Evolutionary conservation across 2,113 vertebrate genomes (phyloP).

Genomic region (Mirounga angustirostris): DNA sequence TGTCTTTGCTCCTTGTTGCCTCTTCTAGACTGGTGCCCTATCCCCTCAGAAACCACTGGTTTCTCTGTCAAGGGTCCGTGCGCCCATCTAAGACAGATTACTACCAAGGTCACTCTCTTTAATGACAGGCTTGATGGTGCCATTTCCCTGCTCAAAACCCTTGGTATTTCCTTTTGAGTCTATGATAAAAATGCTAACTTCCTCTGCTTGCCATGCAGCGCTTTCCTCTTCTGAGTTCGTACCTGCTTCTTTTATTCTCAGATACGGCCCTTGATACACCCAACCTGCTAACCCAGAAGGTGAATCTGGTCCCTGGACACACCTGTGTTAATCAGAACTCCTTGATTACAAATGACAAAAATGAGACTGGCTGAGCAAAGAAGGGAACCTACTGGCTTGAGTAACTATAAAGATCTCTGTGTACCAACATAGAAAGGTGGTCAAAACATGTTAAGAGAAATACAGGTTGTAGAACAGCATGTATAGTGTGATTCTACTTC

Average conservation of each 20-base stretch:
- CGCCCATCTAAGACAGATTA: neutral
- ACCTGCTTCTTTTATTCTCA: neutral
- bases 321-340: neutral
- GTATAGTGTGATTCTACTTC: neutral
- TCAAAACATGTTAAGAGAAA: neutral
- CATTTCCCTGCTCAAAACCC: slow-evolving; percentile 15
- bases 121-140: neutral
- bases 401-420: neutral
- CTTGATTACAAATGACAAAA: neutral
- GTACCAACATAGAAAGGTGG: neutral
- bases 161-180: slow-evolving; percentile 13
- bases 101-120: neutral
- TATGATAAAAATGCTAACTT: neutral
- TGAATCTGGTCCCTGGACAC: neutral
- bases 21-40: neutral
- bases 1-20: neutral
- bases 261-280: neutral
- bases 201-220: neutral
- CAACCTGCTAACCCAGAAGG: neutral
- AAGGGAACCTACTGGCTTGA: neutral
- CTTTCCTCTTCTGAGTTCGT: slow-evolving; percentile 1
- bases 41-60: neutral
- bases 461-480: neutral
- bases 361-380: neutral
- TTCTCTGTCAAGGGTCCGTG: neutral